phyloP scores from a whole-genome alignment of 2,113 vertebrate species.

The Spea bombifrons region DNA sequence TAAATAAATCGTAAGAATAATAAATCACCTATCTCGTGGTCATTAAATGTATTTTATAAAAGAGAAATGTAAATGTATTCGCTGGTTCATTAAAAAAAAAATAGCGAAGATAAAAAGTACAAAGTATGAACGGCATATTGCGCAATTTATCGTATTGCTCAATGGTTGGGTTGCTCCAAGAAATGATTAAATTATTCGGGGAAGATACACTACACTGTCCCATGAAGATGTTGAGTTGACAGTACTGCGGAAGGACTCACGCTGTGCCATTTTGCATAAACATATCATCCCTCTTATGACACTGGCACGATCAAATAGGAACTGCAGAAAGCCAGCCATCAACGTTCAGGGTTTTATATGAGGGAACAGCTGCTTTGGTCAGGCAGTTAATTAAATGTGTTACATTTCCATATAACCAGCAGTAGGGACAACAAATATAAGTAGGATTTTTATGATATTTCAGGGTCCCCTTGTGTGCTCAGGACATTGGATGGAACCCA shows the following conservation, averaged over 20 bases:
- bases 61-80: too few relatives aligned
- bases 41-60: too few relatives aligned
- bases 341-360: slow-evolving; percentile 70
- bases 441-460: slow-evolving; percentile 75
- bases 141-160: too few relatives aligned
- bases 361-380: slow-evolving; percentile 81
- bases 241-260: slow-evolving; percentile 56
- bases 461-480: slow-evolving; percentile 64
- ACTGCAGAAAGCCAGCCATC: slow-evolving; percentile 62
- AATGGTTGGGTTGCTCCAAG: slow-evolving; percentile 53
- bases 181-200: slow-evolving; percentile 60
- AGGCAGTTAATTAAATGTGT: slow-evolving; percentile 80
- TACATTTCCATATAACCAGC: slow-evolving; percentile 71
- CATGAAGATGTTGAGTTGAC: slow-evolving; percentile 68
- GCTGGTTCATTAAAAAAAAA: too few relatives aligned
- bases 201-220: slow-evolving; percentile 50
- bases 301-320: slow-evolving; percentile 66
- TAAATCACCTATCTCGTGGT: too few relatives aligned
- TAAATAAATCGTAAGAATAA: too few relatives aligned
- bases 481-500: slow-evolving; percentile 55
- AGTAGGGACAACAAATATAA: slow-evolving; percentile 71
- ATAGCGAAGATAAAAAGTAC: too few relatives aligned
- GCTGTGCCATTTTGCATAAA: slow-evolving; percentile 63
- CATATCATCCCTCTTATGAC: slow-evolving; percentile 66
- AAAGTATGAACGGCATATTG: too few relatives aligned